phyloP scores from a whole-genome alignment of 2,888 invertebrate genomes.

The Uloborus plumipes region DNA sequence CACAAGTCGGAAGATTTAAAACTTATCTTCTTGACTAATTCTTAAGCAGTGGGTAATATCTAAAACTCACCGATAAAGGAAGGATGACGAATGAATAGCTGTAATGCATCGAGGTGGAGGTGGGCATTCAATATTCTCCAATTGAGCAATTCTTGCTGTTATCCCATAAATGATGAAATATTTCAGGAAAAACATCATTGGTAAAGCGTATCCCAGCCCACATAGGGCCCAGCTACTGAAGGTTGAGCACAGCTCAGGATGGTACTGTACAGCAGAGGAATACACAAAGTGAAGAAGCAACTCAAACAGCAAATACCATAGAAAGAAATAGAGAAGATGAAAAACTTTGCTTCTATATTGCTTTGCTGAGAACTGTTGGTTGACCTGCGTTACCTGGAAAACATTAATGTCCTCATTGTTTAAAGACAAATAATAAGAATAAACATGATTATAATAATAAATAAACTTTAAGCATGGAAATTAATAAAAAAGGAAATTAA shows the following conservation, averaged over 20 bases:
- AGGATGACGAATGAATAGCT: slow-evolving; percentile 90
- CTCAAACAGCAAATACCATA: slow-evolving; percentile 82
- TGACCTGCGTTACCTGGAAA: not conserved
- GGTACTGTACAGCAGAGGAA: slow-evolving; percentile 81
- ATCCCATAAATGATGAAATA: slow-evolving; percentile 92
- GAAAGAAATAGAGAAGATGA: slow-evolving; percentile 74
- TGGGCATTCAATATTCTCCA: slow-evolving; percentile 78
- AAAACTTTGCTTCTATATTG: not conserved
- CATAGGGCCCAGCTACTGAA: slow-evolving; percentile 83
- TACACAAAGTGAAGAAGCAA: slow-evolving; percentile 84
- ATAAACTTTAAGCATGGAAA: too few species aligned
- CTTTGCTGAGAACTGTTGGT: slow-evolving; percentile 1
- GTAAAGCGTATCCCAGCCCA: slow-evolving; percentile 88
- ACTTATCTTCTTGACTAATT: too few species aligned
- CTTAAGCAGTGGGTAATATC: too few species aligned
- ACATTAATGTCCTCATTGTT: too few species aligned
- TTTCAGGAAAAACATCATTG: slow-evolving; percentile 91
- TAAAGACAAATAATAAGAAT: too few species aligned
- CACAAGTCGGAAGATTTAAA: too few species aligned
- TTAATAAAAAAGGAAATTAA: too few species aligned
- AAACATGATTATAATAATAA: too few species aligned
- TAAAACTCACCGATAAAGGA: slow-evolving; percentile 86
- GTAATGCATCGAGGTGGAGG: slow-evolving; percentile 89
- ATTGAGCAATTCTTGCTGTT: slow-evolving; percentile 79
- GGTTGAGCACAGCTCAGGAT: slow-evolving; percentile 73